Percentiles rank a stretch among this genome's conserved stretches.
These are phyloP conservation scores for Eremophila alpestris DNA, from an alignment of 2,797 vertebrate species.

Conservation along the genomic window DNA sequence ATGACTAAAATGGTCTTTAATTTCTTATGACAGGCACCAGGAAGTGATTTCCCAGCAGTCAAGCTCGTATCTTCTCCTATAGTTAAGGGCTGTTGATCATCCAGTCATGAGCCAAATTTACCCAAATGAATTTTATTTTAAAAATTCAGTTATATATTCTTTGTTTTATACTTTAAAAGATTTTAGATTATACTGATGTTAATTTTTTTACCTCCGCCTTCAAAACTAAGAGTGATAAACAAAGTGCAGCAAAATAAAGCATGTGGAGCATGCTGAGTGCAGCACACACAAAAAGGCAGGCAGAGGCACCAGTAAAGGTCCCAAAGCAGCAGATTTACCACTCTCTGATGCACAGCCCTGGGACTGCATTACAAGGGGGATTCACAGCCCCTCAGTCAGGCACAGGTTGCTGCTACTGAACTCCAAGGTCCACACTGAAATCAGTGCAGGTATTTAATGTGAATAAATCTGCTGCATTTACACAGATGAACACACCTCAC, in stretches of 20 bases:
- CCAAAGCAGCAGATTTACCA: neutral
- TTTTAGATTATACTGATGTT: neutral
- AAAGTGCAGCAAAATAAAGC: neutral
- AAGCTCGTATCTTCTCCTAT: neutral
- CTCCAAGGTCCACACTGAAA: neutral
- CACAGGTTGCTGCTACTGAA: constrained; percentile 34
- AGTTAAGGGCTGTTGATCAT: neutral
- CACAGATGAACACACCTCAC: neutral
- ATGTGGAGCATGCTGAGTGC: neutral
- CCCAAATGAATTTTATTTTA: neutral
- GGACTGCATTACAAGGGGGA: neutral
- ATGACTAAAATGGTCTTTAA: neutral
- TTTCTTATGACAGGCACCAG: neutral
- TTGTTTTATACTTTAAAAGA: neutral
- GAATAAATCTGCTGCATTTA: neutral
- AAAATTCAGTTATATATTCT: neutral
- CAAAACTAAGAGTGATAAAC: neutral
- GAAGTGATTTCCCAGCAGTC: neutral
- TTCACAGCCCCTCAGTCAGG: neutral
- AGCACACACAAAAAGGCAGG: neutral
- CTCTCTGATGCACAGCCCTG: neutral
- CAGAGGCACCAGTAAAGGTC: neutral
- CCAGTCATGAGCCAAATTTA: neutral
- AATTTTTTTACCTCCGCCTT: neutral
- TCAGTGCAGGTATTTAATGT: constrained; percentile 13